phyloP scores from a whole-genome alignment of 2,113 vertebrate species.

The Sander vitreus region DNA sequence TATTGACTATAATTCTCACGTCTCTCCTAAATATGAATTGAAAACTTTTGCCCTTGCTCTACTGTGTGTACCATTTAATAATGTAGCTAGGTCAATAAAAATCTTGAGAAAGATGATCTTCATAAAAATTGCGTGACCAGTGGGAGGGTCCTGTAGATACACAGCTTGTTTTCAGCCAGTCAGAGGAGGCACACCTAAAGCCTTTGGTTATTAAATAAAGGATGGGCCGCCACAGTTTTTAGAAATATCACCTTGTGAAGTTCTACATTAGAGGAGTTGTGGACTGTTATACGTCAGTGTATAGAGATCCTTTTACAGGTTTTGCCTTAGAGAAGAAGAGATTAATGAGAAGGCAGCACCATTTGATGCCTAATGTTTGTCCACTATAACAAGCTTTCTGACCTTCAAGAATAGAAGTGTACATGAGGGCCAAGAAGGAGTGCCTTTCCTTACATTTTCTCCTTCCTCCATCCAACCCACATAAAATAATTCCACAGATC shows the following conservation, averaged over 20 bases:
- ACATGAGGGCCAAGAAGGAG: conserved; percentile 25
- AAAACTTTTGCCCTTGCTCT: neutral
- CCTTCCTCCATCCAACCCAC: neutral
- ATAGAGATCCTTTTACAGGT: conserved; percentile 28
- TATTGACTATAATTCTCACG: neutral
- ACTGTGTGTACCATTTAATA: neutral
- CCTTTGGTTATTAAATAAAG: conserved; percentile 36
- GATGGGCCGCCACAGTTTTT: conserved; percentile 15
- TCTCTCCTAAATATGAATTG: neutral
- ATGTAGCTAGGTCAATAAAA: conserved; percentile 5
- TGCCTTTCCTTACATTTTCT: conserved; percentile 43
- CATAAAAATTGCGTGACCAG: conserved; percentile 12
- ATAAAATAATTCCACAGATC: conserved; percentile 41
- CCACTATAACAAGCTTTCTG: conserved; percentile 74
- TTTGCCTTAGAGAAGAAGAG: conserved; percentile 38
- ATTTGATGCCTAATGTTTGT: conserved; percentile 55
- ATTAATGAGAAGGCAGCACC: conserved; percentile 64
- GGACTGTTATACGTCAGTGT: conserved; percentile 10
- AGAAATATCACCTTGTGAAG: conserved; percentile 28
- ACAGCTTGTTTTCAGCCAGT: conserved; percentile 23
- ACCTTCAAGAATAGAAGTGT: conserved; percentile 72
- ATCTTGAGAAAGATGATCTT: neutral
- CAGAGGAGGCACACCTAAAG: conserved; percentile 13
- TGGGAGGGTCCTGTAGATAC: neutral
- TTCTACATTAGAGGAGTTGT: conserved; percentile 16